Conservation (phyloP, 2,888 invertebrate genomes). For the Aphodius sticticus region DNA sequence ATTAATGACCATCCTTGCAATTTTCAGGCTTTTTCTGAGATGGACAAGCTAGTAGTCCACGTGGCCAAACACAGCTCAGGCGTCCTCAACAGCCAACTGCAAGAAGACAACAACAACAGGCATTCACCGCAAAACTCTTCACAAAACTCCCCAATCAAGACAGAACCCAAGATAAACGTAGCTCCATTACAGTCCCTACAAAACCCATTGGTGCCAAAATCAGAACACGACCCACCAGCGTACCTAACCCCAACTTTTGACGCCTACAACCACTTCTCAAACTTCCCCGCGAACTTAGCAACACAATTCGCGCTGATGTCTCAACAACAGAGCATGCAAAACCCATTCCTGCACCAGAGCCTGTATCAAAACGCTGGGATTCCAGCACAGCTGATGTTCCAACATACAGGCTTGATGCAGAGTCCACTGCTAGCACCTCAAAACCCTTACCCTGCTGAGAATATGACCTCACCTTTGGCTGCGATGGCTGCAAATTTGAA, state of each 20-base stretch:
- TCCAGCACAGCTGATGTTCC: constrained; percentile 58
- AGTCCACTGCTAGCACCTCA: constrained; percentile 53
- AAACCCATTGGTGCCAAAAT: constrained; percentile 44
- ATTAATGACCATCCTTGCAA: too few species aligned
- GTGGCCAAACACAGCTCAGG: constrained; percentile 74
- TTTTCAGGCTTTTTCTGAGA: constrained; percentile 72
- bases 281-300: constrained; percentile 57
- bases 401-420: constrained; percentile 56
- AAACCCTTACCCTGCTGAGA: constrained; percentile 51
- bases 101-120: constrained; percentile 54
- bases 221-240: constrained; percentile 42
- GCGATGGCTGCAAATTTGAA: constrained; percentile 65
- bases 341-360: constrained; percentile 56
- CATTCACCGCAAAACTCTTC: constrained; percentile 49
- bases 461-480: constrained; percentile 60
- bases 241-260: constrained; percentile 57
- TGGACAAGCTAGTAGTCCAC: constrained; percentile 73
- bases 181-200: constrained; percentile 58
- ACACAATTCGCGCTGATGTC: constrained; percentile 59
- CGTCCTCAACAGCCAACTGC: constrained; percentile 61
- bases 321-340: constrained; percentile 54
- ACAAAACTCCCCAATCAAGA: constrained; percentile 48
- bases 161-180: constrained; percentile 57
- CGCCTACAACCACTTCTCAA: constrained; percentile 57
- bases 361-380: constrained; percentile 55